These are phyloP conservation scores for Hirtodrosophila trivittata DNA, from an alignment of 2,888 invertebrate genomes.

Conservation along the genomic window DNA sequence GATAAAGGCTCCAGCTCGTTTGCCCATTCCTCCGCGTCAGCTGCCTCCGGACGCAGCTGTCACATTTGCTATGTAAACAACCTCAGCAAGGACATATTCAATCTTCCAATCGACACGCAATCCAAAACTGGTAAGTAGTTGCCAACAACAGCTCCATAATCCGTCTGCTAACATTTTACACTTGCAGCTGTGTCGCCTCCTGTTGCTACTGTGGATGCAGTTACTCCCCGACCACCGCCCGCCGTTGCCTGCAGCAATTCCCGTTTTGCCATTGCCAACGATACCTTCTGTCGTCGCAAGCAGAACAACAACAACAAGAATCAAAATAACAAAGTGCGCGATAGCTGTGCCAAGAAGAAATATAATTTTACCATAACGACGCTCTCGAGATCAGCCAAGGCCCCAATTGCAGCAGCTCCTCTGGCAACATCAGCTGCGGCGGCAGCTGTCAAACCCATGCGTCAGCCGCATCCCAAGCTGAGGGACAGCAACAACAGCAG, in stretches of 20 bases:
- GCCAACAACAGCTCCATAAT: background rate
- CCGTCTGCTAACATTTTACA: background rate
- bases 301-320: constrained; percentile 73
- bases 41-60: constrained; percentile 81
- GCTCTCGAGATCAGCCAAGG: constrained; percentile 74
- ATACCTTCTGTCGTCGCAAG: constrained; percentile 69
- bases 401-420: constrained; percentile 27
- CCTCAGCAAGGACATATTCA: constrained; percentile 82
- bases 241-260: constrained; percentile 70
- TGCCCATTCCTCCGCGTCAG: constrained; percentile 44
- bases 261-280: constrained; percentile 73
- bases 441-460: constrained; percentile 19
- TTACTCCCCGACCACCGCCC: constrained; percentile 21
- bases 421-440: constrained; percentile 11
- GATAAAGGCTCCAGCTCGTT: constrained; percentile 73
- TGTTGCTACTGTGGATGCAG: constrained; percentile 5
- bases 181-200: constrained; percentile 11
- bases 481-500: constrained; percentile 22
- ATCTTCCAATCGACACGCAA: constrained; percentile 69
- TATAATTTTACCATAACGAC: constrained; percentile 84
- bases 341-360: constrained; percentile 72
- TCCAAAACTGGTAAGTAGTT: constrained; percentile 9
- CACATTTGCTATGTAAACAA: constrained; percentile 84
- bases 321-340: constrained; percentile 65
- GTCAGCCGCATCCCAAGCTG: constrained; percentile 27